phyloP scores from a whole-genome alignment of 1,140 invertebrate species.

The Cepaea nemoralis region DNA sequence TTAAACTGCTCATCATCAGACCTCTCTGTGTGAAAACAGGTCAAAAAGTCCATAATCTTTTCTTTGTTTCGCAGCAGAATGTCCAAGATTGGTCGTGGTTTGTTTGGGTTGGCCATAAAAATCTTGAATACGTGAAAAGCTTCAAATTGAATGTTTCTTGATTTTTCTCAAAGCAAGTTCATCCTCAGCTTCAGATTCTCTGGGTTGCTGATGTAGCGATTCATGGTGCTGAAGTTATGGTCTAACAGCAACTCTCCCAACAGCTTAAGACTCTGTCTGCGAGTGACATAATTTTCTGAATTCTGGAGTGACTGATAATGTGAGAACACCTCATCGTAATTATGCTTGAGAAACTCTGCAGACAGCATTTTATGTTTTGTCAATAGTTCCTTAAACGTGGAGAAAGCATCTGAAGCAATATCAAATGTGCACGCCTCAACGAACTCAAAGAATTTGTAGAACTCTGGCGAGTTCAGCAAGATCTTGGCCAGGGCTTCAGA shows the following conservation, averaged over 20 bases:
- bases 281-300: constrained; percentile 98
- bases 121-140: constrained; percentile 99
- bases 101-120: constrained; percentile 99
- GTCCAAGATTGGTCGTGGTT: constrained; percentile 98
- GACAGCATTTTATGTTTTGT: constrained; percentile 98
- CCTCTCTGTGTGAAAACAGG: constrained; percentile 98
- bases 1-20: constrained; percentile 99
- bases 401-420: constrained; percentile 99
- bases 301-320: constrained; percentile 97
- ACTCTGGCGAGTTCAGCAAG: constrained; percentile 96
- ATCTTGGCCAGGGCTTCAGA: constrained; percentile 98
- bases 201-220: constrained; percentile 97
- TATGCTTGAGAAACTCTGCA: constrained; percentile 97
- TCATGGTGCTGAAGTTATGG: constrained; percentile 99
- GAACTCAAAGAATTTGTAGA: constrained; percentile 99
- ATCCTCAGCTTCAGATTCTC: constrained; percentile 99
- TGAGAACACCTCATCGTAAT: constrained; percentile 98
- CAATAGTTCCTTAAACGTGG: constrained; percentile 99
- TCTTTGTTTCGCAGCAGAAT: constrained; percentile 98
- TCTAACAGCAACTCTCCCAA: constrained; percentile 97
- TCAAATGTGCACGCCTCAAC: constrained; percentile 99
- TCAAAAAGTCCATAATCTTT: constrained; percentile 97
- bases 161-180: constrained; percentile 99
- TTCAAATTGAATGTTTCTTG: constrained; percentile 99
- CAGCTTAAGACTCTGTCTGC: constrained; percentile 95